These are phyloP conservation scores for Paraplagusia blochii DNA, from an alignment of 2,113 vertebrate genomes.

Conservation along the genomic window DNA sequence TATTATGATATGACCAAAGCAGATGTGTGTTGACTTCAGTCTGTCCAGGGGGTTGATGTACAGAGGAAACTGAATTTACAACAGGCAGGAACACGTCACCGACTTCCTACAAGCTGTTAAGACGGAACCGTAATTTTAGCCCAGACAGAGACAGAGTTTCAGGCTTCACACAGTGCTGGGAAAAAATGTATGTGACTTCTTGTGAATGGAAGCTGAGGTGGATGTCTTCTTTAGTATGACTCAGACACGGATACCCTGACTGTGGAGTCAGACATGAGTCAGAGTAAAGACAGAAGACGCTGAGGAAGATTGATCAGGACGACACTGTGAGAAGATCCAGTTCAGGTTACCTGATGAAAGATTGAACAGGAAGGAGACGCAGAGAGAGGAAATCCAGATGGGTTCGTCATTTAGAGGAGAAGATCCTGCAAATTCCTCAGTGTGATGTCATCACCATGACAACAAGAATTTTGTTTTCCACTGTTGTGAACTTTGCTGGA, in stretches of 20 bases:
- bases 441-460: slow-evolving; percentile 4
- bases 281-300: too few relatives aligned
- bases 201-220: slow-evolving; percentile 24
- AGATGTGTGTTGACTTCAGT: neutral
- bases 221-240: neutral
- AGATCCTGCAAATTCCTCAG: slow-evolving; percentile 5
- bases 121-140: slow-evolving; percentile 20
- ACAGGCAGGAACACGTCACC: slow-evolving; percentile 15
- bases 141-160: slow-evolving; percentile 1
- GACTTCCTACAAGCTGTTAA: slow-evolving; percentile 12
- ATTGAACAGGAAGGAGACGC: slow-evolving; percentile 20
- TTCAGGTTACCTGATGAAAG: slow-evolving; percentile 34
- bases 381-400: slow-evolving; percentile 16
- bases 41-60: neutral
- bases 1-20: neutral
- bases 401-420: slow-evolving; percentile 15
- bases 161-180: slow-evolving; percentile 10
- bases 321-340: slow-evolving; percentile 15
- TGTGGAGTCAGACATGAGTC: too few relatives aligned
- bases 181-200: slow-evolving; percentile 13
- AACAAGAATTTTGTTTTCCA: slow-evolving; percentile 16
- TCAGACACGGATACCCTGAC: too few relatives aligned
- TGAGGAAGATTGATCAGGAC: neutral
- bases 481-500: slow-evolving; percentile 13
- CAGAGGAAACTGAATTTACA: slow-evolving; percentile 3